phyloP scores from a whole-genome alignment of 37 sponge, comb jelly and placozoan genomes.

The Haliclona indistincta region DNA sequence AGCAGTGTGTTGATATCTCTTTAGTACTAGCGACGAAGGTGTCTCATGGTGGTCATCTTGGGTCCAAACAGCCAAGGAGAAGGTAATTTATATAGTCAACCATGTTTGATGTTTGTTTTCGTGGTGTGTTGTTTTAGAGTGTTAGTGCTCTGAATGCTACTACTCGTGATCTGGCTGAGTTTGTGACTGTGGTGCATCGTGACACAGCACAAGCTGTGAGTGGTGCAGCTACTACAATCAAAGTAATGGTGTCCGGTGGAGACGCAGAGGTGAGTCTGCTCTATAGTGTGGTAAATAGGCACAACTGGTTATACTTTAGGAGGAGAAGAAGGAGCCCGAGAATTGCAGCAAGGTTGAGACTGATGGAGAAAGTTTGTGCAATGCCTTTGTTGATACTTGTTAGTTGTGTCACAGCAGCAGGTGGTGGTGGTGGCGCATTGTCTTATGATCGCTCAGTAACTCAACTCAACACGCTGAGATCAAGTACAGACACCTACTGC shows the following conservation, averaged over 20 bases:
- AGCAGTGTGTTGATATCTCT: background rate
- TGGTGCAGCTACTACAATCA: slow-evolving; percentile 43
- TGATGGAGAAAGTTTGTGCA: background rate
- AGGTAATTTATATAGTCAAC: slow-evolving; percentile 1
- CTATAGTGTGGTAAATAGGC: too few species aligned
- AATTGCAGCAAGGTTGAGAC: background rate
- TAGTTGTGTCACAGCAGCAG: background rate
- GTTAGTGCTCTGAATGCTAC: slow-evolving; percentile 57
- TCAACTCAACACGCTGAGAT: slow-evolving; percentile 42
- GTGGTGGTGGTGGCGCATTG: background rate
- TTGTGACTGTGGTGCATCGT: slow-evolving; percentile 47
- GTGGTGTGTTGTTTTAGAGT: too few species aligned
- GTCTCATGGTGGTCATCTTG: slow-evolving; percentile 58
- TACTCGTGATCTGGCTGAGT: slow-evolving; percentile 70
- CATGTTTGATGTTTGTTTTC: too few species aligned
- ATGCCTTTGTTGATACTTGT: background rate
- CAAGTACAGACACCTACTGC: slow-evolving; percentile 24
- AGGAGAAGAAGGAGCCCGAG: background rate
- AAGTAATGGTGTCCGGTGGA: slow-evolving; percentile 8
- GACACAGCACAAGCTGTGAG: slow-evolving; percentile 59
- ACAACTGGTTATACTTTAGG: too few species aligned
- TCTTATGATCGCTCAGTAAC: slow-evolving; percentile 57
- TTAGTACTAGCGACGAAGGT: background rate
- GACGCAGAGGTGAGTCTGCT: too few species aligned
- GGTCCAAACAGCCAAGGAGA: slow-evolving; percentile 50